Conservation (phyloP, 92 coral and sea anemone species). For the Anthopleura xanthogrammica region DNA sequence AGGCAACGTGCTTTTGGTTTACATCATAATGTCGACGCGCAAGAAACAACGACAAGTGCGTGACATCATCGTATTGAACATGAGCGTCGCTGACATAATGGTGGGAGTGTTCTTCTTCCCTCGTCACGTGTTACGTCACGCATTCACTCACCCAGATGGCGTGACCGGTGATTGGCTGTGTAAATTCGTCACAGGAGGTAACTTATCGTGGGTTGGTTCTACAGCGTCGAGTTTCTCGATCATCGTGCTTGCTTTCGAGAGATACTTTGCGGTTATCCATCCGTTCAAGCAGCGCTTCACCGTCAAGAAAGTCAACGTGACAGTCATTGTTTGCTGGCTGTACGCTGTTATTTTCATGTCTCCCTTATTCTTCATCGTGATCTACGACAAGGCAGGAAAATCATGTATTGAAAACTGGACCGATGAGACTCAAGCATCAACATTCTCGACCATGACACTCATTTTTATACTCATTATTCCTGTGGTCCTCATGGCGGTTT, state of each 20-base stretch:
- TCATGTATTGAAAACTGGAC: slow-evolving; percentile 27
- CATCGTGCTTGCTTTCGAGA: slow-evolving; percentile 45
- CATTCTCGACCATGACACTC: slow-evolving; percentile 35
- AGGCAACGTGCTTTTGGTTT: slow-evolving; percentile 14
- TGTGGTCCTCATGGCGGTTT: slow-evolving; percentile 29
- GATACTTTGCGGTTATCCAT: slow-evolving; percentile 43
- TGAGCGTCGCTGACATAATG: slow-evolving; percentile 20
- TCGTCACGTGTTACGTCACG: slow-evolving; percentile 34
- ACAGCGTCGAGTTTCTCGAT: slow-evolving; percentile 48
- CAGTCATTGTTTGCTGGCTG: slow-evolving; percentile 35
- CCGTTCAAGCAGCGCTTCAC: slow-evolving; percentile 46
- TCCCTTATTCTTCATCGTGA: slow-evolving; percentile 42
- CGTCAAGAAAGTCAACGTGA: slow-evolving; percentile 34
- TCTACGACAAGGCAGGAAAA: neutral
- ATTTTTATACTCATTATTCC: slow-evolving; percentile 38
- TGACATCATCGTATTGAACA: slow-evolving; percentile 22
- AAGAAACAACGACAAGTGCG: slow-evolving; percentile 11
- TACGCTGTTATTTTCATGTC: slow-evolving; percentile 27
- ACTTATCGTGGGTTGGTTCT: slow-evolving; percentile 33
- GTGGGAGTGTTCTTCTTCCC: slow-evolving; percentile 29
- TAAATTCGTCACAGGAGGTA: slow-evolving; percentile 26
- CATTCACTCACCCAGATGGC: slow-evolving; percentile 19
- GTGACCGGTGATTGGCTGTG: slow-evolving; percentile 18
- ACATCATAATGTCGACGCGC: slow-evolving; percentile 11
- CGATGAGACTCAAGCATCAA: slow-evolving; percentile 18